Evolutionary conservation across 2,797 vertebrate species (phyloP).

Genomic region (Clamator glandarius): DNA sequence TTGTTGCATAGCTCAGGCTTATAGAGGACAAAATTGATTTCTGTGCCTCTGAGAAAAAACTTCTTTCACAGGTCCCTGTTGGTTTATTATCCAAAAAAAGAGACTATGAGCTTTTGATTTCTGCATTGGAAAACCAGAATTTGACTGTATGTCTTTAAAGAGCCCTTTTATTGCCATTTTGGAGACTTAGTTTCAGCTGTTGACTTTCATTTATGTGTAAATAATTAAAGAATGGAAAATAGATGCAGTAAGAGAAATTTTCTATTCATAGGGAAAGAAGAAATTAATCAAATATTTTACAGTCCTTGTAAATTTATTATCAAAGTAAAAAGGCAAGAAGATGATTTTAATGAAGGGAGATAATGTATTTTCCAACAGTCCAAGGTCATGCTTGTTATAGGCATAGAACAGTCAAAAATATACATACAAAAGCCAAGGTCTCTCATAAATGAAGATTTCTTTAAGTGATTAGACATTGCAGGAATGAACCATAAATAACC

Average conservation of each 20-base stretch:
- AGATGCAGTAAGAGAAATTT: constrained; percentile 10
- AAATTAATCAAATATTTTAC: background rate
- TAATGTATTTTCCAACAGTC: background rate
- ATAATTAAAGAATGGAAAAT: constrained; percentile 35
- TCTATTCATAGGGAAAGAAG: background rate
- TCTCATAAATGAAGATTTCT: background rate
- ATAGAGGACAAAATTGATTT: background rate
- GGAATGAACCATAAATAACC: background rate
- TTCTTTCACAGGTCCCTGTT: background rate
- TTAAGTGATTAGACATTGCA: background rate
- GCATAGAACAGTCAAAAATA: background rate
- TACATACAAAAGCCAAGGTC: background rate
- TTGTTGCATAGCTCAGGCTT: background rate
- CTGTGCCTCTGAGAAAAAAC: background rate
- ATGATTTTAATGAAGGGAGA: background rate
- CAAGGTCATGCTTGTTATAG: background rate
- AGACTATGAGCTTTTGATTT: background rate
- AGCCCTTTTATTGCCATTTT: background rate
- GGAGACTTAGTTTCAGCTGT: background rate
- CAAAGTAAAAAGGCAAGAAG: background rate
- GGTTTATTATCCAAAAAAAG: background rate
- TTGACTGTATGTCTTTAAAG: background rate
- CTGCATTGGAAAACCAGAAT: background rate
- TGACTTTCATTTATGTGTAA: constrained; percentile 24
- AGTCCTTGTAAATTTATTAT: background rate